A percentile compares a stretch with the other conserved stretches of the same genome.
Evolutionary conservation across 2,888 invertebrate genomes (phyloP).

Genomic region (Pollenia griseotomentosa): DNA sequence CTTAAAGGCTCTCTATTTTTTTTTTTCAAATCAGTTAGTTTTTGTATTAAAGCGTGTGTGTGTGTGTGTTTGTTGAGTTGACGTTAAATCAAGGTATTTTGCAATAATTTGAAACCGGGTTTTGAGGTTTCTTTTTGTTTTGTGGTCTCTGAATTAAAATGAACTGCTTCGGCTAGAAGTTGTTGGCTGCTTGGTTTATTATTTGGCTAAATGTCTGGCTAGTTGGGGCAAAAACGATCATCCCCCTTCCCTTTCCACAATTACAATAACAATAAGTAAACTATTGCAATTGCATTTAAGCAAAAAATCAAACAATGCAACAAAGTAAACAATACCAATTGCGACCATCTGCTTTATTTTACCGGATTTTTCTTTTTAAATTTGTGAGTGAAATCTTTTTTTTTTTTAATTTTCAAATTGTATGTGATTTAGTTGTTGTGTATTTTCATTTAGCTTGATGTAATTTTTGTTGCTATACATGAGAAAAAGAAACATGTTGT

Average conservation of each 20-base stretch:
- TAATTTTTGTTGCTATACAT: constrained; percentile 39
- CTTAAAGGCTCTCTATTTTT: neutral
- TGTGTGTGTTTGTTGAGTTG: constrained; percentile 19
- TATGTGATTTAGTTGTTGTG: constrained; percentile 47
- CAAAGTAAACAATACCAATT: constrained; percentile 49
- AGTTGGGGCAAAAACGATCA: constrained; percentile 30
- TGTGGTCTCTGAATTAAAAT: constrained; percentile 9
- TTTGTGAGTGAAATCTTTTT: constrained; percentile 65
- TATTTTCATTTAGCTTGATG: constrained; percentile 25
- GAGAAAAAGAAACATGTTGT: constrained; percentile 37
- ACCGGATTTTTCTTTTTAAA: constrained; percentile 54
- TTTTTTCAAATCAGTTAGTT: neutral
- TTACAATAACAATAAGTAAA: constrained; percentile 6
- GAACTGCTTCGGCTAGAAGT: constrained; percentile 21
- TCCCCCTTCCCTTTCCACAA: neutral
- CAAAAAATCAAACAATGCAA: constrained; percentile 5
- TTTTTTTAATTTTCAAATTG: constrained; percentile 29
- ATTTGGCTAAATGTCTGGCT: constrained; percentile 41
- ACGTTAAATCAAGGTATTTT: constrained; percentile 65
- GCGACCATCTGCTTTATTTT: constrained; percentile 68
- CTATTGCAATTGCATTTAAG: constrained; percentile 50
- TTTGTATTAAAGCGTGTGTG: neutral
- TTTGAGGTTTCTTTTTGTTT: constrained; percentile 50
- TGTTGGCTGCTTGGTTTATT: neutral
- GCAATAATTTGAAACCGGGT: constrained; percentile 66